Evolutionary conservation across 1,140 invertebrate genomes (phyloP).

Genomic region (Drosophila sturtevanti): DNA sequence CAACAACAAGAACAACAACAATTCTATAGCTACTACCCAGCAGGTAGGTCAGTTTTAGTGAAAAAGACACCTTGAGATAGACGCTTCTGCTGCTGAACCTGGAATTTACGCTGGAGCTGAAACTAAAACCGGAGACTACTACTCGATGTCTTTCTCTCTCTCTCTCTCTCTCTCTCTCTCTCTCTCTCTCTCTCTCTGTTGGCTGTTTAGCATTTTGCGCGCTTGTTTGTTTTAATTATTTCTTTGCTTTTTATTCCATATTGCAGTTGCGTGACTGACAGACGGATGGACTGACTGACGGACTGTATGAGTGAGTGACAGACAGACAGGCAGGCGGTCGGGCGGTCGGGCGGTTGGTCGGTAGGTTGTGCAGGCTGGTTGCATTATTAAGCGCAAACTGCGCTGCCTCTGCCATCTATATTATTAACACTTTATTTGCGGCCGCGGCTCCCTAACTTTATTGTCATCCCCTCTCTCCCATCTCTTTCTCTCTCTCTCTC

Average conservation of each 20-base stretch:
- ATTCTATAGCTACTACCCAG: constrained; percentile 7
- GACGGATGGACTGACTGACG: constrained; percentile 36
- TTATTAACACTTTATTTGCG: constrained; percentile 80
- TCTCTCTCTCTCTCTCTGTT: constrained; percentile 2
- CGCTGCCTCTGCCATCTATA: constrained; percentile 74
- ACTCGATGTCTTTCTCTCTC: constrained; percentile 1
- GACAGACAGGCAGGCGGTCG: constrained; percentile 12
- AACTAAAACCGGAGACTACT: constrained; percentile 33
- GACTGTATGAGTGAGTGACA: constrained; percentile 10
- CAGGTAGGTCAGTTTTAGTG: constrained; percentile 71
- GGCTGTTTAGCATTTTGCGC: constrained; percentile 77
- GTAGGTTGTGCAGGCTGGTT: constrained; percentile 35
- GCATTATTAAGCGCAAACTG: constrained; percentile 79
- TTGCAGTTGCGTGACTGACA: constrained; percentile 71
- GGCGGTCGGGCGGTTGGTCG: constrained; percentile 46
- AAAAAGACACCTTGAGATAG: constrained; percentile 48
- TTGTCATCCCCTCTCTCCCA: not conserved
- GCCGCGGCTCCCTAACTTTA: constrained; percentile 27
- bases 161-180: constrained; percentile 10
- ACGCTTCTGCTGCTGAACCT: not conserved
- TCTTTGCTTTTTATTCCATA: constrained; percentile 67
- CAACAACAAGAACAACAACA: constrained; percentile 11
- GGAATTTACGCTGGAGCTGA: not conserved
- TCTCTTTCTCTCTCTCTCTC: not conserved
- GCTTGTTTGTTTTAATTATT: constrained; percentile 81